phyloP scores from a whole-genome alignment of 2,888 invertebrate genomes.

The Epinotia demarniana region DNA sequence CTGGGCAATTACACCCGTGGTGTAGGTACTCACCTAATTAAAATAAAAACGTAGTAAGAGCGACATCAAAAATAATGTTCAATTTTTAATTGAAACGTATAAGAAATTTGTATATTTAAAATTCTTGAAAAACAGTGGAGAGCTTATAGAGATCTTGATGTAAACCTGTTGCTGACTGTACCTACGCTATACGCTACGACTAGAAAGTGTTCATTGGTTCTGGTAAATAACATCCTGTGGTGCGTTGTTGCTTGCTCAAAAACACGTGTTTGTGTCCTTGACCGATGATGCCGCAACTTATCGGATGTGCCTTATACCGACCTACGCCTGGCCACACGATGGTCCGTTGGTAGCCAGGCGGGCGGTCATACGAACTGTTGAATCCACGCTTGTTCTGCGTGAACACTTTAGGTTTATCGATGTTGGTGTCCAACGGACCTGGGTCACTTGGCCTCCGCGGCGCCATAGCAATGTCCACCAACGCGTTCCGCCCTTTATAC shows the following conservation, averaged over 20 bases:
- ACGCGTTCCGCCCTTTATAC: constrained; percentile 74
- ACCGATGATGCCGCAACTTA: constrained; percentile 61
- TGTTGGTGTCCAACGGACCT: constrained; percentile 78
- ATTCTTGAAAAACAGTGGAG: no score
- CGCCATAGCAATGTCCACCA: constrained; percentile 80
- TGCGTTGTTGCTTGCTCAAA: constrained; percentile 65
- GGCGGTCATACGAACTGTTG: constrained; percentile 72
- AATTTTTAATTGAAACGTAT: no score
- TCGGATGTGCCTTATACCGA: constrained; percentile 59
- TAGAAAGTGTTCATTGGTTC: constrained; percentile 73
- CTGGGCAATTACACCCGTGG: no score
- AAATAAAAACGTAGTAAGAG: no score
- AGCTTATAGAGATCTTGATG: no score
- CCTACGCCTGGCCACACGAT: constrained; percentile 78
- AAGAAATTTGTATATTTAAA: no score
- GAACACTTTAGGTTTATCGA: constrained; percentile 58
- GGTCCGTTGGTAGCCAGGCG: constrained; percentile 66
- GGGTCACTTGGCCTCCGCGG: constrained; percentile 78
- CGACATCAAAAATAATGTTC: no score
- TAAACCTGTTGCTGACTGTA: no score
- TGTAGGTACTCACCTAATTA: no score
- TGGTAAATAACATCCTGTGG: constrained; percentile 67
- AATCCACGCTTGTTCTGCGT: constrained; percentile 63
- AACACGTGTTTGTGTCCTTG: constrained; percentile 73
- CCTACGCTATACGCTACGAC: not conserved